Evolutionary conservation across 2,888 invertebrate genomes (phyloP).

Genomic region (Heliconius erato): DNA sequence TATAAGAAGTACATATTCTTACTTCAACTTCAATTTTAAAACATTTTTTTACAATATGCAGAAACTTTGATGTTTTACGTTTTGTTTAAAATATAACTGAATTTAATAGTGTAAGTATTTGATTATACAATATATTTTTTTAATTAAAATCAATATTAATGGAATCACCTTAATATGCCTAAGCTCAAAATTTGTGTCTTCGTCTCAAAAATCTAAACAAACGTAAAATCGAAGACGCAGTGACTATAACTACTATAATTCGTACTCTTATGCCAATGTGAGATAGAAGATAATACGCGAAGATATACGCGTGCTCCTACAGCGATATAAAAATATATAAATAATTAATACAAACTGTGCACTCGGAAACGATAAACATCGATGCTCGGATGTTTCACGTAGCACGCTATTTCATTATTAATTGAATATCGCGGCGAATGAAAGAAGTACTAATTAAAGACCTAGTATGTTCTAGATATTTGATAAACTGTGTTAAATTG

Average conservation of each 20-base stretch:
- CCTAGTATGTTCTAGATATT: conserved; percentile 57
- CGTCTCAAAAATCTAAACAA: background rate
- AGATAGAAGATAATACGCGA: conserved; percentile 6
- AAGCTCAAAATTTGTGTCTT: too few species aligned
- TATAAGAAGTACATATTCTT: too few species aligned
- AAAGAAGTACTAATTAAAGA: conserved; percentile 73
- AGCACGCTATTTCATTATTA: conserved; percentile 64
- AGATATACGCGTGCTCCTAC: background rate
- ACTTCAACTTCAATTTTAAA: too few species aligned
- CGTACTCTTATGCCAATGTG: background rate
- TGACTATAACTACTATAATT: too few species aligned
- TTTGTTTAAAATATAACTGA: too few species aligned
- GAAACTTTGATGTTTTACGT: too few species aligned
- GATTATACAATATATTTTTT: too few species aligned
- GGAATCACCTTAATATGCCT: too few species aligned
- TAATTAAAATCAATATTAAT: too few species aligned
- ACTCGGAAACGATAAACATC: conserved; percentile 44
- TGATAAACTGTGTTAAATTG: conserved; percentile 53
- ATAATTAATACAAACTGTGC: conserved; percentile 30
- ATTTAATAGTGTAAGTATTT: too few species aligned
- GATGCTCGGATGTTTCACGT: conserved; percentile 50
- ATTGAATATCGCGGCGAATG: conserved; percentile 69
- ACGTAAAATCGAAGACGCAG: background rate
- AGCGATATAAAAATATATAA: conserved; percentile 3
- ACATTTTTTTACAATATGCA: too few species aligned